phyloP scores from a whole-genome alignment of 2,888 invertebrate genomes.

The Cryptocheilus praepositus region DNA sequence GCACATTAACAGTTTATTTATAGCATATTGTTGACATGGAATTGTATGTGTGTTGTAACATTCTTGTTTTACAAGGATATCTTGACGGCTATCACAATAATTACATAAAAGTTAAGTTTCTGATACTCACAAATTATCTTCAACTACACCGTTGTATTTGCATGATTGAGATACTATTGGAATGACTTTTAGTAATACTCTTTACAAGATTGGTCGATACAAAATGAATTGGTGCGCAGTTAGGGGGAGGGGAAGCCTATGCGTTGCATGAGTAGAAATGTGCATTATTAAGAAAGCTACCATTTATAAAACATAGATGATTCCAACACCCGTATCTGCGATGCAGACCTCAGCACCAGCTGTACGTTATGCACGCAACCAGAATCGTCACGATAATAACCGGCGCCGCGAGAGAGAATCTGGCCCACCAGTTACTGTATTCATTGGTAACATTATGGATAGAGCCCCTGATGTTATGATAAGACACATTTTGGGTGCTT shows the following conservation, averaged over 20 bases:
- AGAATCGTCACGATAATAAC: slow-evolving; percentile 69
- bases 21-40: slow-evolving; percentile 1
- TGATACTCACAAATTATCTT: neutral
- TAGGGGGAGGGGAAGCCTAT: slow-evolving; percentile 48
- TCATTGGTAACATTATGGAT: slow-evolving; percentile 97
- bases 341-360: slow-evolving; percentile 73
- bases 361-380: slow-evolving; percentile 69
- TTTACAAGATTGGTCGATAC: slow-evolving; percentile 14
- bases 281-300: slow-evolving; percentile 57
- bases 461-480: slow-evolving; percentile 97
- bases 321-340: slow-evolving; percentile 74
- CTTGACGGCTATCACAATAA: neutral
- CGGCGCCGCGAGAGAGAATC: slow-evolving; percentile 70
- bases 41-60: neutral
- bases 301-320: slow-evolving; percentile 73
- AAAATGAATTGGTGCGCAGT: slow-evolving; percentile 21
- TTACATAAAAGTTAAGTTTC: neutral
- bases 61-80: neutral
- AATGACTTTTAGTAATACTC: slow-evolving; percentile 7
- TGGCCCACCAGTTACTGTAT: slow-evolving; percentile 96
- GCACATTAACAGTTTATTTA: slow-evolving; percentile 17
- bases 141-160: slow-evolving; percentile 10
- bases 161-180: slow-evolving; percentile 22
- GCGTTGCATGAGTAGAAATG: slow-evolving; percentile 60
- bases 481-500: slow-evolving; percentile 91